Evolutionary conservation across 2,797 vertebrate genomes (phyloP).

Genomic region (Coracias cyanogaster): DNA sequence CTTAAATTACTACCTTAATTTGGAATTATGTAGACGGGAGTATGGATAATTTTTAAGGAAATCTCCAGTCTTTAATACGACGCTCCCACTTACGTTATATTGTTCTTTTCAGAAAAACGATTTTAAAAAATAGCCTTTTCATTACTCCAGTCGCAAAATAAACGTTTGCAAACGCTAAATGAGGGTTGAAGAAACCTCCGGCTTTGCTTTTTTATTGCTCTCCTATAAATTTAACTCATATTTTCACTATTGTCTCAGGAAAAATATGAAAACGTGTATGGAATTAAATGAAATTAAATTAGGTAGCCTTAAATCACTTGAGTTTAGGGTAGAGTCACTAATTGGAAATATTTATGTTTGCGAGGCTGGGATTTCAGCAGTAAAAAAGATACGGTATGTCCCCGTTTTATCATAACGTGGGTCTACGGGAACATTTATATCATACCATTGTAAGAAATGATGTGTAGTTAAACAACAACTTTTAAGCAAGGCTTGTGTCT

Average conservation of each 20-base stretch:
- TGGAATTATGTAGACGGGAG: neutral
- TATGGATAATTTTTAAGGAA: neutral
- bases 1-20: neutral
- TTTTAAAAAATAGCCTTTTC: neutral
- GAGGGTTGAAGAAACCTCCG: constrained; percentile 34
- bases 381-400: neutral
- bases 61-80: neutral
- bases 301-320: constrained; percentile 24
- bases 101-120: constrained; percentile 5
- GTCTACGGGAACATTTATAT: neutral
- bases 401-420: neutral
- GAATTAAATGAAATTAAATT: constrained; percentile 29
- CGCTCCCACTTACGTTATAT: neutral
- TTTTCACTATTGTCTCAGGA: constrained; percentile 42
- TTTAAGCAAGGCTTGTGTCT: constrained; percentile 61
- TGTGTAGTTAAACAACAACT: constrained; percentile 56
- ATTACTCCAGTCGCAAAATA: constrained; percentile 18
- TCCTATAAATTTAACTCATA: constrained; percentile 5
- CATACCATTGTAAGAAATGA: constrained; percentile 14
- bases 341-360: constrained; percentile 38
- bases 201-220: constrained; percentile 39
- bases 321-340: neutral
- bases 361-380: neutral
- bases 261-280: constrained; percentile 3
- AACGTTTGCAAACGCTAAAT: constrained; percentile 4